A percentile compares a stretch with the other conserved stretches of the same genome.
These are phyloP conservation scores for Rhabdornis inornatus DNA, from an alignment of 2,113 vertebrate species.

Conservation along the genomic window DNA sequence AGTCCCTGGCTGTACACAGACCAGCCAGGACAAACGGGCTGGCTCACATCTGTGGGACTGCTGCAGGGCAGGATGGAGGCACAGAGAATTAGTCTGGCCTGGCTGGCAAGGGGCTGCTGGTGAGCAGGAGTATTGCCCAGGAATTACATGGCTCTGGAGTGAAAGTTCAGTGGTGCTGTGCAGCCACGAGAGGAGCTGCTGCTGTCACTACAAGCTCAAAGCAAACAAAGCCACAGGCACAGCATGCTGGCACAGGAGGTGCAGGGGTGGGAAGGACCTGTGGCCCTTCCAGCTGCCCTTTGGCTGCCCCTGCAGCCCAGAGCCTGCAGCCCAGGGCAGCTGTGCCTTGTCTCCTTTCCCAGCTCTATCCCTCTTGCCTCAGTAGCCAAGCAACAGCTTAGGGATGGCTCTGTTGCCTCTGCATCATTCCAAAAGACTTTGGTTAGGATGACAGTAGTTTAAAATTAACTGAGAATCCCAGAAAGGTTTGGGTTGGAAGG, in stretches of 20 bases:
- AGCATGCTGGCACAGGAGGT: accelerated
- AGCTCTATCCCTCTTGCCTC: not conserved
- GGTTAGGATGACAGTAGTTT: not conserved
- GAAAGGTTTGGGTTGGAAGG: not conserved
- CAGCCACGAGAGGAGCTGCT: not conserved
- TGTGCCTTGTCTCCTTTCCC: not conserved
- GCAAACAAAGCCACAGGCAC: not conserved
- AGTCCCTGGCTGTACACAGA: not conserved
- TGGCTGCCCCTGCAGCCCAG: not conserved
- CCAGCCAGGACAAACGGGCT: not conserved
- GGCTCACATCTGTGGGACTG: not conserved
- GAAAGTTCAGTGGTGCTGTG: not conserved
- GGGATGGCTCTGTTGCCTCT: not conserved
- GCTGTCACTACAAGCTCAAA: not conserved
- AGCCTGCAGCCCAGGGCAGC: not conserved
- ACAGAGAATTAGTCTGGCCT: not conserved
- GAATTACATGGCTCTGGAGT: not conserved
- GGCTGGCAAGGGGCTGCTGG: not conserved
- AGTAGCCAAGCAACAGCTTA: not conserved
- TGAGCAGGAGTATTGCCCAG: not conserved
- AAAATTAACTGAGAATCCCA: not conserved
- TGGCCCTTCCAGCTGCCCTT: not conserved
- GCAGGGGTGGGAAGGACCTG: not conserved
- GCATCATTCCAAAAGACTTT: not conserved
- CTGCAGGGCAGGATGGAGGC: not conserved